Base-by-base conservation (phyloP, 1,140 invertebrate genomes). In the Berghia stephanieae region DNA sequence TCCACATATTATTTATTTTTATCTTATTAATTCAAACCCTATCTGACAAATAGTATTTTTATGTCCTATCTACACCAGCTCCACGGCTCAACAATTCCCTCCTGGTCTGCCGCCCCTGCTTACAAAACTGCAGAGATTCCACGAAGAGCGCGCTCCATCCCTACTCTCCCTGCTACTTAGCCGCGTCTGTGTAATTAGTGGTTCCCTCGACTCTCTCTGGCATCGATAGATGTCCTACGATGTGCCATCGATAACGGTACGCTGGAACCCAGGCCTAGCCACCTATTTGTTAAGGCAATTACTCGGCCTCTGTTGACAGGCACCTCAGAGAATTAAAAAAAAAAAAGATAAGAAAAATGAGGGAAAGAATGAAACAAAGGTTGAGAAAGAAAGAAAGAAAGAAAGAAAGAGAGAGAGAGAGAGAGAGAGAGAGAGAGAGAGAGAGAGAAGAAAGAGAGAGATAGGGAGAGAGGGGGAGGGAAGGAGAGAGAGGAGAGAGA, bases 221-320 rank as follows among this genome's bases (percentile, higher is more conserved):
- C 46, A 55, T 31, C 55, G 70, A 72, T 72, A 72, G 55, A 72
- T 72, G 70, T 27, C 36, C 1, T 3, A 46, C 31, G 70, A 72
- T 55, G 46, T 27, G 6, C 44, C 38, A 55, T 49, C 70, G 70
- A 72, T 72, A 72, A 55, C 10, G 46, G 31, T 8, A 8, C 57
- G 57, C 42, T 13, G 24, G 42, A 43, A 21, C n/a, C 21, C 24
- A 34, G 70, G 24, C 46, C 43, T 21, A 49, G 44, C n/a, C 46
- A 40, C 43, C 70, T 72, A 72, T 72, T 52, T 72, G 70, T 55
- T 72, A 38, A 49, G 55, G 70, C 46, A 72, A 72, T 72, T 52
- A 72, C 70, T 55, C 2, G 3, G 21, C 27, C 1, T 8, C 46
- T 55, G 70, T 55, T 72, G 70, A 55, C 70, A 72, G 46, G 2